Conservation (phyloP, 2,797 vertebrate species). For the Tiaroga cobitis region DNA sequence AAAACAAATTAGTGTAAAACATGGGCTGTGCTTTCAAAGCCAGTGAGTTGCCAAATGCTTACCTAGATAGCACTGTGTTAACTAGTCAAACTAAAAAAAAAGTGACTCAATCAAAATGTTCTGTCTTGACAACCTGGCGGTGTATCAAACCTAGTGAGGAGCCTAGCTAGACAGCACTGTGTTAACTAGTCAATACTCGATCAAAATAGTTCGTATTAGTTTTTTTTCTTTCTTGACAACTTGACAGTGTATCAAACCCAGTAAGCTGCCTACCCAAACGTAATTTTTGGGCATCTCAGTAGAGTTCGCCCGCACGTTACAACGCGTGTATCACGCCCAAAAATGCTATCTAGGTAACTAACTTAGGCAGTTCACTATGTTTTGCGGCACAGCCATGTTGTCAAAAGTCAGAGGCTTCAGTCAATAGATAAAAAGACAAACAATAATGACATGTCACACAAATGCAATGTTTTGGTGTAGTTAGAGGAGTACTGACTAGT, state of each 20-base stretch:
- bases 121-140: neutral
- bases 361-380: neutral
- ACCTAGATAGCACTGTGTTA: neutral
- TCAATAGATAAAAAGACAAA: neutral
- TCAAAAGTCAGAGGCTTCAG: neutral
- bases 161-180: neutral
- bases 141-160: neutral
- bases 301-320: neutral
- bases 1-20: neutral
- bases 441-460: neutral
- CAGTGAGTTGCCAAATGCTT: neutral
- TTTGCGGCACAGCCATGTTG: neutral
- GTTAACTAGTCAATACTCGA: neutral
- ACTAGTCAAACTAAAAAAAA: neutral
- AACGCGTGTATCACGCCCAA: neutral
- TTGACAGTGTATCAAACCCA: neutral
- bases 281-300: neutral
- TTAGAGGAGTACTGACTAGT: neutral
- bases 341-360: neutral
- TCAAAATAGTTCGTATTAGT: no score
- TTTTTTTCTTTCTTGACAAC: neutral
- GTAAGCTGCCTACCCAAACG: neutral
- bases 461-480: neutral
- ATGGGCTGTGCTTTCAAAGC: neutral
- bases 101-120: neutral